Evolutionary conservation across 2,888 invertebrate genomes (phyloP), one percentile per base, ranked within the genome.

Genomic region (Netelia fuscicornis): DNA sequence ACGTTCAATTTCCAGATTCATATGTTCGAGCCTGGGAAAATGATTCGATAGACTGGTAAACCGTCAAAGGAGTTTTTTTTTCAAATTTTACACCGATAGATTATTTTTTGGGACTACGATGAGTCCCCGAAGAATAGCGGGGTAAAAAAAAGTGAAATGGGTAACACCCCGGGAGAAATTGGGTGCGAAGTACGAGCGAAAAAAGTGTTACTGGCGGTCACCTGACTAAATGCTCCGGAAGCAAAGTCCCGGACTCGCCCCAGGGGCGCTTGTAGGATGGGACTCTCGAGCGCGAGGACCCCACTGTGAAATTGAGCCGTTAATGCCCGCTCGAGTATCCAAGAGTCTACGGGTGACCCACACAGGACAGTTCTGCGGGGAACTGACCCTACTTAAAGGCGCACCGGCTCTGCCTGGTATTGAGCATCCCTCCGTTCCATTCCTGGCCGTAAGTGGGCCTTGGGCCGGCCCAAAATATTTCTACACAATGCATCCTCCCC

Each of bases 221-320:
- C 85, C 86, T 87, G 87, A 86, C 87, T 82, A 81, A 87, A 82
- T 82, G 72, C 84, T 65, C 83, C 79, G 84, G 65, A 80, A 56
- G 79, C 56, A 81, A 74, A 79, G 42, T 71, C 48, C 68, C 67
- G 56, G 68, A 76, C 77, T 76, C 82, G 79, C 81, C 75, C 75
- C 68, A 67, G 83, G 76, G 78, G 77, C 79, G 80, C 70, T 81
- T 54, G 20, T 37, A 68, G 76, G 67, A 44, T 52, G 82, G 67
- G 72, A 60, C 75, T 78, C 67, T 72, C 54, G 86, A 86, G 81
- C 71, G 78, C 86, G 86, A 83, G 80, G 87, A 79, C 75, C 85
- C 84, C 86, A 88, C 87, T 91, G 92, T 92, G 92, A 92, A 93
- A 92, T 93, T 92, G 93, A 93, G 92, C 92, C 91, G 92, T 93